Percentiles rank a stretch among this genome's conserved stretches.
Conservation (phyloP, 1,140 invertebrate genomes). For the Campoletis sonorensis region DNA sequence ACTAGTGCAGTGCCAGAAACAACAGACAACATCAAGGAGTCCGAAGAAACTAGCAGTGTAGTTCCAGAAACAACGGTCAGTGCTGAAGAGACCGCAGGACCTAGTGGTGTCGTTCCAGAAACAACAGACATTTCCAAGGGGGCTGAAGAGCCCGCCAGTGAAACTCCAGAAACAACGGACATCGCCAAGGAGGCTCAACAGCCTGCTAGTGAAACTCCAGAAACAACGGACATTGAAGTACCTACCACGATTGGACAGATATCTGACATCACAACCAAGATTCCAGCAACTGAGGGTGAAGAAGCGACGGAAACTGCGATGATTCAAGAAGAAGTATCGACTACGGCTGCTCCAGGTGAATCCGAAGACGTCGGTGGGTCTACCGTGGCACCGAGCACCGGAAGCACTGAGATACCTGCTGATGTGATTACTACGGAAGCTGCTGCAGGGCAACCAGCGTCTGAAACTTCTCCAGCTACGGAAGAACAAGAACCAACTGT, state of each 20-base stretch:
- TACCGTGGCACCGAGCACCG: conserved; percentile 6
- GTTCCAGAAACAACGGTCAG: no score
- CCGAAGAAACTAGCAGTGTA: no score
- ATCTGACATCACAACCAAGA: conserved; percentile 22
- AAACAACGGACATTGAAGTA: background rate
- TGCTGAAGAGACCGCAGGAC: no score
- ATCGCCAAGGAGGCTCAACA: no score
- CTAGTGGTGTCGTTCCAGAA: no score
- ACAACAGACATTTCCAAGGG: no score
- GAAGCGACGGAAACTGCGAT: conserved; percentile 42
- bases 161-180: no score
- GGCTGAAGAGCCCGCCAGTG: background rate
- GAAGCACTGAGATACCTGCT: conserved; percentile 47
- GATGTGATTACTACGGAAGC: background rate
- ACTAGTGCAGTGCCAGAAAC: conserved; percentile 1
- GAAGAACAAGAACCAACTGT: background rate
- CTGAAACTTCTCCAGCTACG: background rate
- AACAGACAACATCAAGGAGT: no score
- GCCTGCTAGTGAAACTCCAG: no score
- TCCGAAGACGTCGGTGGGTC: background rate
- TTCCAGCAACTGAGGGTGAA: conserved; percentile 45
- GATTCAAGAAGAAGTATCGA: background rate
- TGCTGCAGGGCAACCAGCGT: background rate
- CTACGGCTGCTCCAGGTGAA: background rate
- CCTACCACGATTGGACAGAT: background rate